Percentiles rank a stretch among this genome's conserved stretches.
These are phyloP conservation scores for Echinops telfairi DNA, from an alignment of 2,113 vertebrate species.

Conservation along the genomic window DNA sequence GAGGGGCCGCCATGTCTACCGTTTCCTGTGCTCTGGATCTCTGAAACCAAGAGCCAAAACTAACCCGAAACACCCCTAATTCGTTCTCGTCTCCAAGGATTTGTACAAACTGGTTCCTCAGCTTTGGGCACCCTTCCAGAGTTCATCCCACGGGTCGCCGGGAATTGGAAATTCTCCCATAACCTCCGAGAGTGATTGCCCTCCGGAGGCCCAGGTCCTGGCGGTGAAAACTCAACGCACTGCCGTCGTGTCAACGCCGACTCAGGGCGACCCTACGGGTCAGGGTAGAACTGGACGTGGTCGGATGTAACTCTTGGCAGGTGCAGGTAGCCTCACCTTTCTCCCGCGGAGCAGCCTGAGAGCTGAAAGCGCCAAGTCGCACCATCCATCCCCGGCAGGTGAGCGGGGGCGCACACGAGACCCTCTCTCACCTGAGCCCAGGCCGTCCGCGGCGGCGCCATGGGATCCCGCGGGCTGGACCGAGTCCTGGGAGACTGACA, in stretches of 20 bases:
- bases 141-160: fast-evolving
- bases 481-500: not conserved
- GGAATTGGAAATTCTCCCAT: too few species aligned
- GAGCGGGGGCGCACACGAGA: not conserved
- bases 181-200: not conserved
- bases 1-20: not conserved
- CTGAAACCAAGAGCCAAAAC: not conserved
- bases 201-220: not conserved
- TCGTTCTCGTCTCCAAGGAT: not conserved
- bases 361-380: not conserved
- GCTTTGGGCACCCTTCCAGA: not conserved
- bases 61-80: not conserved
- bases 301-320: too few species aligned
- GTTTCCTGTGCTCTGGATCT: not conserved
- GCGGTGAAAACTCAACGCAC: too few species aligned
- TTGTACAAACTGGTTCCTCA: not conserved
- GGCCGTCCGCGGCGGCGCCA: not conserved
- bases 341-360: too few species aligned
- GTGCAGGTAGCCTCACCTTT: too few species aligned
- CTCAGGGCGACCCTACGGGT: too few species aligned
- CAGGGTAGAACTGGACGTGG: too few species aligned
- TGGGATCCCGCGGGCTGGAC: not conserved
- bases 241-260: too few species aligned
- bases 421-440: conserved; percentile 43
- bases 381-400: too few species aligned